phyloP scores from a whole-genome alignment of 2,888 invertebrate species.

The Sinotaia quadrata region DNA sequence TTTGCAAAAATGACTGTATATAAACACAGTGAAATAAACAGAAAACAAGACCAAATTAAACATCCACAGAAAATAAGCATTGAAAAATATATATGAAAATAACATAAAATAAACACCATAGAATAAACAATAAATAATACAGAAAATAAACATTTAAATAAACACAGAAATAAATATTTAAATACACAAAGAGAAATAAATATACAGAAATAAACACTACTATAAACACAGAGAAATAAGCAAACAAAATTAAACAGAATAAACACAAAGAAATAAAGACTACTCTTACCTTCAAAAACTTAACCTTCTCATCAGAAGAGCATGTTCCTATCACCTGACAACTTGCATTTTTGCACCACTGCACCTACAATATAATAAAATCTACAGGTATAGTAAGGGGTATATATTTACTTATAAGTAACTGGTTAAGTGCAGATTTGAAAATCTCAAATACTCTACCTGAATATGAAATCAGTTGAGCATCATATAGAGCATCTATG shows the following conservation, averaged over 20 bases:
- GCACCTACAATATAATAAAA: slow-evolving; percentile 52
- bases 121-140: too few relatives aligned
- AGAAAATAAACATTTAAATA: too few relatives aligned
- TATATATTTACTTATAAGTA: too few relatives aligned
- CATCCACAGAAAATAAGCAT: too few relatives aligned
- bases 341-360: slow-evolving; percentile 64
- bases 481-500: background rate
- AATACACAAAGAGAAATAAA: background rate
- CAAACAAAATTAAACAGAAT: background rate
- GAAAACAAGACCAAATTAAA: too few relatives aligned
- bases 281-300: slow-evolving; percentile 60
- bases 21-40: too few relatives aligned
- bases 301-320: slow-evolving; percentile 65
- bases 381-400: too few relatives aligned
- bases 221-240: background rate
- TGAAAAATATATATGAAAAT: too few relatives aligned
- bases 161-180: too few relatives aligned
- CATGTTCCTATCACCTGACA: slow-evolving; percentile 70
- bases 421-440: background rate
- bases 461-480: background rate
- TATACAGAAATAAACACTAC: background rate
- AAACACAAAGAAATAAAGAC: background rate
- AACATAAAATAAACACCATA: too few relatives aligned
- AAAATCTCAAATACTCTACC: background rate
- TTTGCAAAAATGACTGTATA: too few relatives aligned